phyloP scores from a whole-genome alignment of 2,888 invertebrate genomes.

The Drosophila paramelanica region DNA sequence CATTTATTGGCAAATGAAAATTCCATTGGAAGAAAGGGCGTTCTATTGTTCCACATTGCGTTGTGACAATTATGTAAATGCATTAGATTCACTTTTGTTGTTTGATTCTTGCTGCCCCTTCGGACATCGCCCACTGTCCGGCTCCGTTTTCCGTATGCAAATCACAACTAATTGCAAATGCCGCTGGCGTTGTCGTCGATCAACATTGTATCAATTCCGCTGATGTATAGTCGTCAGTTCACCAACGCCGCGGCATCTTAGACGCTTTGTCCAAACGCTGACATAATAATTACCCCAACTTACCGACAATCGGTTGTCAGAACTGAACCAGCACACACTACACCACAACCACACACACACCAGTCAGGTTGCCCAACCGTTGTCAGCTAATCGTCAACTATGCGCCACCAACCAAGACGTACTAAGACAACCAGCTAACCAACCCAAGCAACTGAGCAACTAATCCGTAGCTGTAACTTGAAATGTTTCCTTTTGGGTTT shows the following conservation, averaged over 20 bases:
- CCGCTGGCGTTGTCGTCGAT: conserved; percentile 61
- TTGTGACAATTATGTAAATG: conserved; percentile 48
- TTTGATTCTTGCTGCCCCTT: conserved; percentile 7
- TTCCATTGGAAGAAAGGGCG: not conserved
- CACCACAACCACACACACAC: not conserved
- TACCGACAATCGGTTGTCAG: conserved; percentile 37
- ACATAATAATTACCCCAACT: conserved; percentile 74
- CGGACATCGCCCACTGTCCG: conserved; percentile 13
- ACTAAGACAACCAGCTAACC: conserved; percentile 27
- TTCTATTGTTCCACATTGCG: conserved; percentile 15
- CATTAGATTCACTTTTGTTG: conserved; percentile 63
- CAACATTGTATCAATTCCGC: not conserved
- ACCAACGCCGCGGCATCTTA: conserved; percentile 35
- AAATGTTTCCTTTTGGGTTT: conserved; percentile 55
- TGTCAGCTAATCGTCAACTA: conserved; percentile 49
- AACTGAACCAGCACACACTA: not conserved
- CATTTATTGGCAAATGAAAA: not conserved
- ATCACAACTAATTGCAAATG: conserved; percentile 72
- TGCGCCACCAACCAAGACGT: conserved; percentile 47
- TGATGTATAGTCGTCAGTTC: conserved; percentile 20
- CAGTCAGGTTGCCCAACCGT: conserved; percentile 46
- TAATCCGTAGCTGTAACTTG: conserved; percentile 36
- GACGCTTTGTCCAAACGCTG: conserved; percentile 55
- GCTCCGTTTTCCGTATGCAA: conserved; percentile 42
- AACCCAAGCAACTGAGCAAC: conserved; percentile 13